Evolutionary conservation across 2,888 invertebrate species (phyloP).

Genomic region (Julus scanicus): DNA sequence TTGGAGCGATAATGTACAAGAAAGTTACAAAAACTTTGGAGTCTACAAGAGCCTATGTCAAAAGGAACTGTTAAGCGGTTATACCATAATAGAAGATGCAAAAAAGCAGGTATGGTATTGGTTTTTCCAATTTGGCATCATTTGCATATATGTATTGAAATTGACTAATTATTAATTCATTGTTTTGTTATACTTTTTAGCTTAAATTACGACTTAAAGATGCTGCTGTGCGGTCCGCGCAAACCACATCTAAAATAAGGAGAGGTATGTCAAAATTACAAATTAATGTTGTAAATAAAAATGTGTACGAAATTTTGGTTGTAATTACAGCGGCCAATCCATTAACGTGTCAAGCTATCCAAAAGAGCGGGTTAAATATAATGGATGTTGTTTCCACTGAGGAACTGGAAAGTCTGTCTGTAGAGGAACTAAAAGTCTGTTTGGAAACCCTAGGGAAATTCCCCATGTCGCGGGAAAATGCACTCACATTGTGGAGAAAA

Average conservation of each 20-base stretch:
- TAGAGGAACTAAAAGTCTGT: constrained; percentile 20
- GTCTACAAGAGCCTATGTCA: constrained; percentile 28
- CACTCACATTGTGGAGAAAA: constrained; percentile 45
- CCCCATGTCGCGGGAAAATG: constrained; percentile 48
- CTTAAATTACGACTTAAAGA: constrained; percentile 28
- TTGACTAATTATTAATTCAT: too few species aligned
- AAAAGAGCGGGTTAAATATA: background rate
- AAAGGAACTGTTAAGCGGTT: constrained; percentile 46
- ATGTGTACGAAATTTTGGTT: background rate
- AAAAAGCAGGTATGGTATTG: constrained; percentile 44
- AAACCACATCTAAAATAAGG: background rate
- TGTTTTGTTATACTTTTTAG: background rate
- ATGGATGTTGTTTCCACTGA: background rate
- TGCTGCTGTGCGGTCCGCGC: background rate
- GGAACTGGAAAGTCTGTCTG: constrained; percentile 23
- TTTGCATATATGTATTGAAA: background rate
- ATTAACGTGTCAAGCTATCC: constrained; percentile 31
- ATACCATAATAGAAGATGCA: constrained; percentile 46
- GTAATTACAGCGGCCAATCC: background rate
- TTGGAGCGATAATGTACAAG: constrained; percentile 27
- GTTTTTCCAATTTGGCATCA: background rate
- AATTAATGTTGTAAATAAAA: background rate
- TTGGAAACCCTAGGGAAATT: constrained; percentile 48
- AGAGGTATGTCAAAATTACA: background rate
- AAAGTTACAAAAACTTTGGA: background rate